Conservation (phyloP, 2,888 invertebrate species). For the Graphium colonna region DNA sequence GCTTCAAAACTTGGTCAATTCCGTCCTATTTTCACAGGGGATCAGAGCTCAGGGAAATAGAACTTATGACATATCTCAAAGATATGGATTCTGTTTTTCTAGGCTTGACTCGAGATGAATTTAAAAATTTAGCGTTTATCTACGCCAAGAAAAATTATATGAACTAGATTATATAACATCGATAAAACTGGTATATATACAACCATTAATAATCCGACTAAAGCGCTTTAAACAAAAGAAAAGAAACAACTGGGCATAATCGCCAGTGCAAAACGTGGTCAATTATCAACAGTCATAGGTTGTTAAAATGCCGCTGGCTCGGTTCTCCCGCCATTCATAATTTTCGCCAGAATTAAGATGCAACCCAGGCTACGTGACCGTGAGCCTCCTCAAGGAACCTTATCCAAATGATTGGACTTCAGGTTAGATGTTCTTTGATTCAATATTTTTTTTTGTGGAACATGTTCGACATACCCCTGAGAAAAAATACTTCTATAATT, state of each 20-base stretch:
- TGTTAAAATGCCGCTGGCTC: conserved; percentile 28
- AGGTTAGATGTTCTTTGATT: conserved; percentile 34
- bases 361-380: conserved; percentile 35
- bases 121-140: conserved; percentile 28
- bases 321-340: conserved; percentile 41
- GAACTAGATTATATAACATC: conserved; percentile 29
- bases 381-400: conserved; percentile 33
- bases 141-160: conserved; percentile 32
- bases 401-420: conserved; percentile 35
- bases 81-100: conserved; percentile 31
- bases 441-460: conserved; percentile 36
- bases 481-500: conserved; percentile 35
- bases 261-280: conserved; percentile 31
- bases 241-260: conserved; percentile 34
- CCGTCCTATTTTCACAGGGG: conserved; percentile 29
- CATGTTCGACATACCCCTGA: conserved; percentile 33
- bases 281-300: not conserved
- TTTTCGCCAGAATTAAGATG: conserved; percentile 41
- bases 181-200: conserved; percentile 32
- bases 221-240: conserved; percentile 28
- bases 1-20: conserved; percentile 24
- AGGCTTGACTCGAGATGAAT: conserved; percentile 30
- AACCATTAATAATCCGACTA: conserved; percentile 29
- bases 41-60: conserved; percentile 30
- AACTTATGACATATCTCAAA: conserved; percentile 28